Evolutionary conservation across 2,888 invertebrate species (phyloP).

Genomic region (Drosophila acutilabella): DNA sequence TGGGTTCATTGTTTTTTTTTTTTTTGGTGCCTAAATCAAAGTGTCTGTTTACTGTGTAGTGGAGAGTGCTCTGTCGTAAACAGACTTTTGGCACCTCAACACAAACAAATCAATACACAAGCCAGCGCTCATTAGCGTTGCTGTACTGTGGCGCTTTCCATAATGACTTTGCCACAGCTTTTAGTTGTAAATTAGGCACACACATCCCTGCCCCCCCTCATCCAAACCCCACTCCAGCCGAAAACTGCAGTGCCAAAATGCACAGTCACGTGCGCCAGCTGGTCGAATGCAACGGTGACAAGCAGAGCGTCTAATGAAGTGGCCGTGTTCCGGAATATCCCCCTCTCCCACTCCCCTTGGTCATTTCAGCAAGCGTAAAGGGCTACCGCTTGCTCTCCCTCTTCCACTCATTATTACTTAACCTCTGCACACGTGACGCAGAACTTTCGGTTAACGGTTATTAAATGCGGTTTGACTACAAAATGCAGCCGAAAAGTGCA

Average conservation of each 20-base stretch:
- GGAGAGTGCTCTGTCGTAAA: not conserved
- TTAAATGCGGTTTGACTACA: conserved; percentile 76
- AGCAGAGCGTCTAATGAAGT: conserved; percentile 66
- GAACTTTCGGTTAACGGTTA: conserved; percentile 79
- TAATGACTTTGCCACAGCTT: conserved; percentile 66
- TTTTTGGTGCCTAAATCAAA: too few relatives aligned
- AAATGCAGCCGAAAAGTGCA: conserved; percentile 67
- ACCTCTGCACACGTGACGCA: conserved; percentile 69
- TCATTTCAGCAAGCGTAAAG: conserved; percentile 8
- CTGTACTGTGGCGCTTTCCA: conserved; percentile 42
- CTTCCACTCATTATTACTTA: conserved; percentile 4
- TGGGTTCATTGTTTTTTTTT: too few relatives aligned
- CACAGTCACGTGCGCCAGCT: conserved; percentile 73
- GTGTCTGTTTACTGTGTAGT: not conserved
- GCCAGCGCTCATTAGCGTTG: conserved; percentile 62
- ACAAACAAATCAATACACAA: conserved; percentile 7
- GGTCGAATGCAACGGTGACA: conserved; percentile 55
- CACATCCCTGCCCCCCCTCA: not conserved
- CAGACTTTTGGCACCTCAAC: not conserved
- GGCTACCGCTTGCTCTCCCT: not conserved
- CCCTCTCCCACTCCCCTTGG: not conserved
- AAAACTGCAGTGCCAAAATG: conserved; percentile 7
- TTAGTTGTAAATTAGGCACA: conserved; percentile 68
- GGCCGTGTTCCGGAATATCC: conserved; percentile 33
- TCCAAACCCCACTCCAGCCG: not conserved